phyloP scores from a whole-genome alignment of 2,888 invertebrate species.

The Strigamia transsilvanica region DNA sequence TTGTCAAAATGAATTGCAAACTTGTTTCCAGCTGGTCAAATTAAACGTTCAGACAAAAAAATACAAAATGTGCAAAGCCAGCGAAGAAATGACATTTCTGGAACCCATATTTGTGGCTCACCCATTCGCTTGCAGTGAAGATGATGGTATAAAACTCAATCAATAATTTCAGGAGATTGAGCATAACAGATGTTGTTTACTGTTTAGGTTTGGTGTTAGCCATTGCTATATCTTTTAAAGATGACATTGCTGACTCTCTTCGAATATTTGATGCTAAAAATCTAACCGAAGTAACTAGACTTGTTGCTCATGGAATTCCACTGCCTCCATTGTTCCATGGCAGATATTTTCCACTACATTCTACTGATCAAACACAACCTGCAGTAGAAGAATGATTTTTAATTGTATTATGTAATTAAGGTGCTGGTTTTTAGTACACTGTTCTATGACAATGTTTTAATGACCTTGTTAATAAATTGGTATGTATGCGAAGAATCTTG shows the following conservation, averaged over 20 bases:
- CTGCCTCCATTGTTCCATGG: not conserved
- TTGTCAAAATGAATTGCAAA: no score
- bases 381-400: not conserved
- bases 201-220: constrained; percentile 50
- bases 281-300: constrained; percentile 60
- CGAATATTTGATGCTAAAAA: constrained; percentile 60
- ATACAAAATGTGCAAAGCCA: constrained; percentile 60
- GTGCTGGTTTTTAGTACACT: not conserved
- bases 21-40: constrained; percentile 61
- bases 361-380: not conserved
- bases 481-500: not conserved
- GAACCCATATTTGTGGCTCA: constrained; percentile 64
- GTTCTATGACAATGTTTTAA: not conserved
- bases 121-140: constrained; percentile 63
- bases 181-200: not conserved
- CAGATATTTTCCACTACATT: not conserved
- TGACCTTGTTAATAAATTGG: no score
- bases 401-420: not conserved
- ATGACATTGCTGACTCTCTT: constrained; percentile 55
- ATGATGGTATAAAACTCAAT: constrained; percentile 62
- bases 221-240: constrained; percentile 53
- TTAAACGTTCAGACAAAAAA: constrained; percentile 60
- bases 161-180: not conserved
- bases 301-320: constrained; percentile 52
- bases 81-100: constrained; percentile 60